Evolutionary conservation across 2,113 vertebrate species (phyloP).

Genomic region (Pitta sordida): DNA sequence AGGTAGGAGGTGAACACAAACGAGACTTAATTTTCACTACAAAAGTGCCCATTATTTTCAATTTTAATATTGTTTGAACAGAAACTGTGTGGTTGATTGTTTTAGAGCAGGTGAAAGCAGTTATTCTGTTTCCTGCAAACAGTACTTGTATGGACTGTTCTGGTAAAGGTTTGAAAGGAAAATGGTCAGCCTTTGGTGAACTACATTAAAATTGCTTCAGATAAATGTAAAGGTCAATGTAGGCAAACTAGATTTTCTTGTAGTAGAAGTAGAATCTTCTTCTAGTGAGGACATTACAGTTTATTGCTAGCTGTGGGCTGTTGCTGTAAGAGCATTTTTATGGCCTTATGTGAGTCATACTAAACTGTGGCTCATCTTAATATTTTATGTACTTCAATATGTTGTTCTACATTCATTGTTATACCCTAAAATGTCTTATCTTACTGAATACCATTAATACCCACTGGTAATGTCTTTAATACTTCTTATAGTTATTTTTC

Average conservation of each 20-base stretch:
- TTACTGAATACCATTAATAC: not conserved
- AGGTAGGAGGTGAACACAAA: not conserved
- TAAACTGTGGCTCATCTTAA: slow-evolving; percentile 14
- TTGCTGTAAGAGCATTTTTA: slow-evolving; percentile 46
- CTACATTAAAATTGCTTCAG: not conserved
- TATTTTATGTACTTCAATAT: slow-evolving; percentile 49
- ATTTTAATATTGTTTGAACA: no score
- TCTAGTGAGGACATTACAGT: slow-evolving; percentile 15
- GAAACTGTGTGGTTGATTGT: not conserved
- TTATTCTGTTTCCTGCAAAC: not conserved
- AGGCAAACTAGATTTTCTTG: slow-evolving; percentile 26
- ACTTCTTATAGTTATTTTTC: not conserved
- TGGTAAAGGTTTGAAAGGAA: not conserved
- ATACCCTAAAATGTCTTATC: not conserved
- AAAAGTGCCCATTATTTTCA: not conserved
- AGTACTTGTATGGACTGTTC: not conserved
- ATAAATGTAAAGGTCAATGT: slow-evolving; percentile 33
- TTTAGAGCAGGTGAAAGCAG: not conserved
- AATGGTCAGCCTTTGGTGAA: not conserved
- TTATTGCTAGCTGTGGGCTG: slow-evolving; percentile 56
- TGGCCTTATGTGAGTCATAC: not conserved
- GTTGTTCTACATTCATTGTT: slow-evolving; percentile 24
- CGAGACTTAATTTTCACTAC: not conserved
- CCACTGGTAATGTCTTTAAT: not conserved
- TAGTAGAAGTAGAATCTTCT: not conserved